Evolutionary conservation across 2,797 vertebrate genomes (phyloP), one percentile per base, ranked within the genome.

Genomic region (Danio albolineatus): DNA sequence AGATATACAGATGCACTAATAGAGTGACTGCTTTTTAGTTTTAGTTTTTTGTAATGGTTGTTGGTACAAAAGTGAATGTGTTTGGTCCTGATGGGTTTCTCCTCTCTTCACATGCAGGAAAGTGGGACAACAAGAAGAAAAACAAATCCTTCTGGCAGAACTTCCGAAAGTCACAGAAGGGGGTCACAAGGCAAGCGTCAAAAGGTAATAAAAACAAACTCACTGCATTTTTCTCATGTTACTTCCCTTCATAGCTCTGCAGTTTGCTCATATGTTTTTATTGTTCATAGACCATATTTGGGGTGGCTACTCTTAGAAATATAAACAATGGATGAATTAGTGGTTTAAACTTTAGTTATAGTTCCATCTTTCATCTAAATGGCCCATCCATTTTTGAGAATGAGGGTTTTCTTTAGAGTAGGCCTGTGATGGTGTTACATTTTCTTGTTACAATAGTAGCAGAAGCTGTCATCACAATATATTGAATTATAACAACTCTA

Each of bases 81-180:
- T 16, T 5, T 67, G 19, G 10, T 16, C 61, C 64, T 81, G 74
- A 19, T 41, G 56, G 41, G 14, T 64, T 48, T 49, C 59, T 72
- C 14, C 6, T 72, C n/a, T 77, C 0, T 57, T 41, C 7, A 9
- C 12, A 38, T 80, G 17, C 73, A 99, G 98, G 97, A 83, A 99
- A 97, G 94, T 94, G 94, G 94, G 97, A 99, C 88, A 96, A 95
- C 91, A 99, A 97, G 91, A 99, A 98, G 94, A 99, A 99, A 90
- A 99, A 97, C 84, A 99, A 97, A 88, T 97, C 96, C 77, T 99
- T 99, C 87, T 99, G 98, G 98, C 98, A 97, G 89, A 97, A 98
- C 92, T 99, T 99, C 86, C 94, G 96, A 83, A 99, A 98, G 91
- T 95, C 95, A 74, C 97, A 95, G 88, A 97, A 98, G 90, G 95